These are phyloP conservation scores for Ceratosolen solmsi DNA, from an alignment of 1,140 invertebrate genomes.

Conservation along the genomic window DNA sequence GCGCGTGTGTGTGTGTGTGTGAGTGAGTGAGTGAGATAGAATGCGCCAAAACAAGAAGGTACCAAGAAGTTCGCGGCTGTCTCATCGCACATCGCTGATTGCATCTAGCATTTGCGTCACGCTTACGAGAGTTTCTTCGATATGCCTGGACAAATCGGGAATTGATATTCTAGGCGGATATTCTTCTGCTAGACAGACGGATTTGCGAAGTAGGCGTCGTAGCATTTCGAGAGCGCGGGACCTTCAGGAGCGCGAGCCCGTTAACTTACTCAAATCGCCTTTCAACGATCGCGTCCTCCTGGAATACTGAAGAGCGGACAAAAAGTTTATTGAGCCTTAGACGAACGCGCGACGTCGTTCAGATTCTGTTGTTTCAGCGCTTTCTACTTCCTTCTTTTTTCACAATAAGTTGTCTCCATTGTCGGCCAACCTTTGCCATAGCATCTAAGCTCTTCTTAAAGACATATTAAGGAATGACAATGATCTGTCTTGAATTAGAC, in stretches of 20 bases:
- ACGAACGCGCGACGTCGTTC: not conserved
- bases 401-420: not conserved
- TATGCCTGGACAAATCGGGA: slow-evolving; percentile 71
- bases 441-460: not conserved
- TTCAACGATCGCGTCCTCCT: slow-evolving; percentile 59
- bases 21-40: too few species aligned
- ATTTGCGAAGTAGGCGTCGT: slow-evolving; percentile 69
- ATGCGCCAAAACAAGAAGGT: too few species aligned
- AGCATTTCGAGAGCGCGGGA: slow-evolving; percentile 52
- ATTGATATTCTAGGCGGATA: slow-evolving; percentile 70
- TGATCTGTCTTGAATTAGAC: too few species aligned
- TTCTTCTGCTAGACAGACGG: slow-evolving; percentile 67
- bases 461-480: not conserved
- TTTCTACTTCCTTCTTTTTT: slow-evolving; percentile 2
- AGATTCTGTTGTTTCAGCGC: slow-evolving; percentile 45
- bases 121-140: slow-evolving; percentile 73
- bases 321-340: slow-evolving; percentile 25
- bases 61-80: slow-evolving; percentile 21
- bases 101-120: slow-evolving; percentile 75
- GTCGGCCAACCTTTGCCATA: not conserved
- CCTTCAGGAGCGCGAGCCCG: slow-evolving; percentile 57
- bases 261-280: slow-evolving; percentile 72
- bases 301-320: slow-evolving; percentile 60
- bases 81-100: slow-evolving; percentile 66
- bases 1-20: too few species aligned